These are phyloP conservation scores for Crossocerus cetratus DNA, from an alignment of 2,888 invertebrate genomes.

Conservation along the genomic window DNA sequence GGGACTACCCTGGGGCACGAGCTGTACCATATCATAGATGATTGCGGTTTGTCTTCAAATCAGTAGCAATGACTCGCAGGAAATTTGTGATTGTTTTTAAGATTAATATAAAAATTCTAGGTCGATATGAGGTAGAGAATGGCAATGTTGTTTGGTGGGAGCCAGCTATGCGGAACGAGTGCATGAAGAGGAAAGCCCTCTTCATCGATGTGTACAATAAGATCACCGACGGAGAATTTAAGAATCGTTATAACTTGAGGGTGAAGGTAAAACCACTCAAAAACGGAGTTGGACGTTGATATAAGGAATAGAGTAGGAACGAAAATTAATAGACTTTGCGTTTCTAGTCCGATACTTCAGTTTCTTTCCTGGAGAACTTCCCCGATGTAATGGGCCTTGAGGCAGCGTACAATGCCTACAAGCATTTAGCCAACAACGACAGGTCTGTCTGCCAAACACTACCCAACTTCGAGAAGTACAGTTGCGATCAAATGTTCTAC, in stretches of 20 bases:
- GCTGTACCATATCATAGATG: not conserved
- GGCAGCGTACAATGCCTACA: not conserved
- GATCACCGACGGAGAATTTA: not conserved
- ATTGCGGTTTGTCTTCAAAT: not conserved
- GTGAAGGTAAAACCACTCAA: too few species aligned
- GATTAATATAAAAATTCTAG: not conserved
- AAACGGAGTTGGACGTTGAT: too few species aligned
- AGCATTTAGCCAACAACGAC: not conserved
- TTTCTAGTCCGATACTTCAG: not conserved
- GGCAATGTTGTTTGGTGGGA: not conserved
- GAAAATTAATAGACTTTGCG: too few species aligned
- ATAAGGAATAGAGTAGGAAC: not conserved
- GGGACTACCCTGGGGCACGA: conserved; percentile 1
- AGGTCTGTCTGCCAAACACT: not conserved
- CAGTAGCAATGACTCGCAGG: not conserved
- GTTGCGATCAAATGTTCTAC: conserved; percentile 8
- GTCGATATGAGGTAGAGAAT: too few species aligned
- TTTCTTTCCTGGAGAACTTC: not conserved
- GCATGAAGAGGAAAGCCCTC: not conserved
- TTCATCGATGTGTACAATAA: not conserved
- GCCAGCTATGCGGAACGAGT: not conserved
- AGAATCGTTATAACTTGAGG: not conserved
- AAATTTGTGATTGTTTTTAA: too few species aligned
- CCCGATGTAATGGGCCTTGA: conserved; percentile 1
- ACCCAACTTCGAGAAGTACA: not conserved